Percentiles rank a stretch among this genome's conserved stretches.
These are phyloP conservation scores for Hemistola chrysoprasaria DNA, from an alignment of 2,888 invertebrate species.

Conservation along the genomic window DNA sequence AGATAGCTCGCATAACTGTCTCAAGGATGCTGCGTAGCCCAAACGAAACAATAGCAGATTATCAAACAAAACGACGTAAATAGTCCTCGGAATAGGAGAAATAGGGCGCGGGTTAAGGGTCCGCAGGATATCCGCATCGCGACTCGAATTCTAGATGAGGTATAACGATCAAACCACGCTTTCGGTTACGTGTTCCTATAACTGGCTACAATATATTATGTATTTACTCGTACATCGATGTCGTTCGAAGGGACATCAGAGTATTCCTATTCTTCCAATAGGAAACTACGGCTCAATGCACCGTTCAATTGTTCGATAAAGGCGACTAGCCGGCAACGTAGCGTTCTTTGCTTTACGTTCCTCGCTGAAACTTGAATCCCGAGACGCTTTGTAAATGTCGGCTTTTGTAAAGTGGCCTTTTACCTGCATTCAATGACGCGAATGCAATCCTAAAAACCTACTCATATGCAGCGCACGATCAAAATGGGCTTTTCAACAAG, in stretches of 20 bases:
- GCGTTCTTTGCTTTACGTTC: conserved; percentile 44
- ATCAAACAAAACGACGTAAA: conserved; percentile 80
- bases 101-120: conserved; percentile 75
- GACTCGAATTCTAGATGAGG: conserved; percentile 77
- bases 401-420: conserved; percentile 46
- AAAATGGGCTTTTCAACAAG: conserved; percentile 19
- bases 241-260: conserved; percentile 9
- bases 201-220: conserved; percentile 15
- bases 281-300: conserved; percentile 30
- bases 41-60: conserved; percentile 78
- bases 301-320: conserved; percentile 49
- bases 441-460: conserved; percentile 22
- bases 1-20: conserved; percentile 79
- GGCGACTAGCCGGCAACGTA: conserved; percentile 45
- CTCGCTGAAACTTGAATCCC: conserved; percentile 49
- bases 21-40: conserved; percentile 65
- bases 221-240: conserved; percentile 23
- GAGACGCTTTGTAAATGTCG: conserved; percentile 50
- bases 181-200: conserved; percentile 35
- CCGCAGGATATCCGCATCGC: conserved; percentile 67
- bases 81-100: conserved; percentile 71
- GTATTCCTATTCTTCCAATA: conserved; percentile 14
- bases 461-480: conserved; percentile 22
- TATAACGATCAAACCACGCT: conserved; percentile 45
- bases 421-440: conserved; percentile 38